A percentile compares a stretch with the other conserved stretches of the same genome.
Evolutionary conservation across 1,140 invertebrate genomes (phyloP).

Genomic region (Ectropis grisescens): DNA sequence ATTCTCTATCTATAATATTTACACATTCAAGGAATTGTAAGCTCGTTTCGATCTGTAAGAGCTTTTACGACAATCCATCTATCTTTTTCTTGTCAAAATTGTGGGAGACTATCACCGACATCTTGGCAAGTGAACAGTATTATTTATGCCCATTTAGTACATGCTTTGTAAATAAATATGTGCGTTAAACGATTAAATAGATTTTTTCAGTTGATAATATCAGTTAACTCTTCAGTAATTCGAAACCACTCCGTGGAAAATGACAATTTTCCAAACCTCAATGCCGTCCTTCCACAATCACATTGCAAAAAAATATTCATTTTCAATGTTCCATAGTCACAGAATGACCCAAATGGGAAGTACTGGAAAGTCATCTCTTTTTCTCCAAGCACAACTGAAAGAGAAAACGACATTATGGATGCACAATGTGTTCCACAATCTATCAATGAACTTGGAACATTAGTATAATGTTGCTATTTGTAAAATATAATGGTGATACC

Average conservation of each 20-base stretch:
- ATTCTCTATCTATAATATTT: slow-evolving; percentile 53
- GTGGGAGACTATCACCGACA: slow-evolving; percentile 62
- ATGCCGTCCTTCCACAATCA: slow-evolving; percentile 50
- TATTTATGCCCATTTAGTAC: slow-evolving; percentile 24
- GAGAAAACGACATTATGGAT: no score
- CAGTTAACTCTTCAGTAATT: no score
- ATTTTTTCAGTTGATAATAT: slow-evolving; percentile 28
- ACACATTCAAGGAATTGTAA: slow-evolving; percentile 53
- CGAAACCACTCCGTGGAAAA: slow-evolving; percentile 42
- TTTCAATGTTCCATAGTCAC: no score
- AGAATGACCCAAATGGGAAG: no score
- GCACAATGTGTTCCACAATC: no score
- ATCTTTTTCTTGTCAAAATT: slow-evolving; percentile 61
- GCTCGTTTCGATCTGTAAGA: slow-evolving; percentile 43
- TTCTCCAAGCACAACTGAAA: no score
- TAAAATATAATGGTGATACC: no score
- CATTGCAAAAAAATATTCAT: slow-evolving; percentile 55
- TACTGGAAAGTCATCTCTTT: no score
- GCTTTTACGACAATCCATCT: slow-evolving; percentile 45
- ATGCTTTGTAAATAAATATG: slow-evolving; percentile 21
- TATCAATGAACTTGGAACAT: no score
- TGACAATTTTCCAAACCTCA: slow-evolving; percentile 29
- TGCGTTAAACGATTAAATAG: slow-evolving; percentile 22
- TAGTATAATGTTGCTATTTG: no score
- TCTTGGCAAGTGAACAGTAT: slow-evolving; percentile 43